phyloP scores from a whole-genome alignment of 1,140 invertebrate genomes.

The Drosophila ficusphila region DNA sequence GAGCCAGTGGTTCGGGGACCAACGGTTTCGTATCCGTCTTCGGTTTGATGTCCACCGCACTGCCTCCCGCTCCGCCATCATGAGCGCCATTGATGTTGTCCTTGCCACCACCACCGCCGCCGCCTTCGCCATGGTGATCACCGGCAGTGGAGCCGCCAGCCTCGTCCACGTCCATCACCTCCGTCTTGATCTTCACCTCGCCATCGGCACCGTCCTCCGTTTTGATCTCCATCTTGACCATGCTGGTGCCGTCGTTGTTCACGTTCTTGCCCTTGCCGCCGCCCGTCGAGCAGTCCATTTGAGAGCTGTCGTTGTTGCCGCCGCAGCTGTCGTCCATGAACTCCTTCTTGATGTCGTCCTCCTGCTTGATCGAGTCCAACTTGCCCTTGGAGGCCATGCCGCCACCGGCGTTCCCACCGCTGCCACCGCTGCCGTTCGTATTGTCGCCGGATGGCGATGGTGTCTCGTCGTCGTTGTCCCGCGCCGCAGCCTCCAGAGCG shows the following conservation, averaged over 20 bases:
- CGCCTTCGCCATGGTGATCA: conserved; percentile 19
- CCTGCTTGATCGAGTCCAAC: conserved; percentile 88
- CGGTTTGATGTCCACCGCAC: conserved; percentile 61
- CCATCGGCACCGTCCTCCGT: conserved; percentile 65
- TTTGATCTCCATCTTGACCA: conserved; percentile 89
- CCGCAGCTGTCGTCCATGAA: conserved; percentile 85
- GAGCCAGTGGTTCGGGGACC: conserved; percentile 86
- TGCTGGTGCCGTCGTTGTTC: conserved; percentile 86
- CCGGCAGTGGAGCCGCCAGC: conserved; percentile 16
- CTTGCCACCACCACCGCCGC: conserved; percentile 76
- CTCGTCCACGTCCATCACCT: conserved; percentile 83
- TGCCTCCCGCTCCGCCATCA: conserved; percentile 53
- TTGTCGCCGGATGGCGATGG: conserved; percentile 86
- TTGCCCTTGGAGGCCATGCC: conserved; percentile 86
- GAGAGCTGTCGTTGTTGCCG: conserved; percentile 83
- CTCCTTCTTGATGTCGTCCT: conserved; percentile 89
- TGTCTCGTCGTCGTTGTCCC: conserved; percentile 88
- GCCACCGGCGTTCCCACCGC: conserved; percentile 59
- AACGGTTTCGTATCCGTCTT: conserved; percentile 86
- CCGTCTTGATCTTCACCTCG: conserved; percentile 83
- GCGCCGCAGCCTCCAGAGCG: conserved; percentile 87
- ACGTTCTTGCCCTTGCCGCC: conserved; percentile 87
- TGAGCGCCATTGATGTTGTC: conserved; percentile 86
- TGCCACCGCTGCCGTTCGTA: conserved; percentile 69
- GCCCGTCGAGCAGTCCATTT: conserved; percentile 75